These are phyloP conservation scores for Melieria picta DNA, from an alignment of 2,888 invertebrate species.

Conservation along the genomic window DNA sequence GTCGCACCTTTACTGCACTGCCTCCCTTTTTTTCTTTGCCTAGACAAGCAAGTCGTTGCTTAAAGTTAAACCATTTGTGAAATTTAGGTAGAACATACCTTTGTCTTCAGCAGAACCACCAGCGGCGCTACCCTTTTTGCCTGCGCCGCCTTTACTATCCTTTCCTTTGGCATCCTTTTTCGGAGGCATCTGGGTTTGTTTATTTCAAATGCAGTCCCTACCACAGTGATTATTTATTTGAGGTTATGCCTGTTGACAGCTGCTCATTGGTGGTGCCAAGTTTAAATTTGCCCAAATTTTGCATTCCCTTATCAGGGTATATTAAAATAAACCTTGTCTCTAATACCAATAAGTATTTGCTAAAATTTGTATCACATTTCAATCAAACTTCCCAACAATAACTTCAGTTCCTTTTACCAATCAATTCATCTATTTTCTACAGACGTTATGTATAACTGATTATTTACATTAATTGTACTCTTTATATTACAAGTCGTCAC, in stretches of 20 bases:
- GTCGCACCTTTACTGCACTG: slow-evolving; percentile 88
- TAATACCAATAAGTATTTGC: no score
- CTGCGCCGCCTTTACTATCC: slow-evolving; percentile 60
- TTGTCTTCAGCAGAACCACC: slow-evolving; percentile 64
- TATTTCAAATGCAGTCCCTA: not conserved
- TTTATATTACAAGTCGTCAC: no score
- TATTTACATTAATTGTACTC: no score
- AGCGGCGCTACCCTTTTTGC: slow-evolving; percentile 55
- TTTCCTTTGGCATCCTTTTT: slow-evolving; percentile 75
- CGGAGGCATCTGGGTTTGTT: slow-evolving; percentile 72
- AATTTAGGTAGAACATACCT: slow-evolving; percentile 45
- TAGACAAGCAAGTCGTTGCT: slow-evolving; percentile 25
- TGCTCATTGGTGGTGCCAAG: not conserved
- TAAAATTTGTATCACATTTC: no score
- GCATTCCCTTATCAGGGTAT: no score
- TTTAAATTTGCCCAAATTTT: no score
- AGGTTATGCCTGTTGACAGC: slow-evolving; percentile 10
- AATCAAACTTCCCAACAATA: no score
- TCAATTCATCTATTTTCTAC: no score
- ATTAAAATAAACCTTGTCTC: no score
- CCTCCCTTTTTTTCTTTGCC: slow-evolving; percentile 83
- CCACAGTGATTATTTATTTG: not conserved
- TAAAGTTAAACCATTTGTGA: no score
- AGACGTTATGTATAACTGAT: no score
- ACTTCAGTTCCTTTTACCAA: no score